These are phyloP conservation scores for Pogonocherus hispidulus DNA, from an alignment of 2,888 invertebrate species.

Conservation along the genomic window DNA sequence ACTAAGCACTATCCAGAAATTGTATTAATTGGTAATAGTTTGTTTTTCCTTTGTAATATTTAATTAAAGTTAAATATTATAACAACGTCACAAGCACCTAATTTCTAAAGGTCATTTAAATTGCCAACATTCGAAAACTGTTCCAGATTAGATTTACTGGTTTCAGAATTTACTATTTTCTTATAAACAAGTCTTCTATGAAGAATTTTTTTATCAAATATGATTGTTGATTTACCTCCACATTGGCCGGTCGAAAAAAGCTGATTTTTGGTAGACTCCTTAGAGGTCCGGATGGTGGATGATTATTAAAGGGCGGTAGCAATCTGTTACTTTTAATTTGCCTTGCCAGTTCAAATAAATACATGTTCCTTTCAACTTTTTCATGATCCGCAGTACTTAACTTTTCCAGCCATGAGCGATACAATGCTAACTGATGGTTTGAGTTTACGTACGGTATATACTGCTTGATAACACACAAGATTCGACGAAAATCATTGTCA, in stretches of 20 bases:
- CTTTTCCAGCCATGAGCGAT: constrained; percentile 56
- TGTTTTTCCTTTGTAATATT: no score
- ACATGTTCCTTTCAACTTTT: constrained; percentile 50
- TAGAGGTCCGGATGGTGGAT: constrained; percentile 47
- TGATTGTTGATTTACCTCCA: constrained; percentile 14
- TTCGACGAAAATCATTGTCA: constrained; percentile 55
- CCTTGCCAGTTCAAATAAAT: constrained; percentile 52
- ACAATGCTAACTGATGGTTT: constrained; percentile 50
- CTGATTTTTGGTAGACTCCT: constrained; percentile 32
- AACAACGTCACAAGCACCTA: no score
- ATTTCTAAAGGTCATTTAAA: no score
- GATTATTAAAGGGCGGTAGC: constrained; percentile 51
- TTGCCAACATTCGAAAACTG: no score
- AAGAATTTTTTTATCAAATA: no score
- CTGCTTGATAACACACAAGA: constrained; percentile 53
- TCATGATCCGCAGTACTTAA: constrained; percentile 46
- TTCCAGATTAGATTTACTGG: no score
- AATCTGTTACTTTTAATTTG: constrained; percentile 54
- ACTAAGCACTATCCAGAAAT: no score
- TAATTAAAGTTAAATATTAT: no score
- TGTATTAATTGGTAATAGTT: no score
- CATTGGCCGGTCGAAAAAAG: constrained; percentile 15
- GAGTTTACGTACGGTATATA: constrained; percentile 54
- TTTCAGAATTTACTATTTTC: no score
- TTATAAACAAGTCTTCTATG: no score